Base-by-base conservation (phyloP, 1,140 invertebrate species). In the Conus ventricosus region DNA sequence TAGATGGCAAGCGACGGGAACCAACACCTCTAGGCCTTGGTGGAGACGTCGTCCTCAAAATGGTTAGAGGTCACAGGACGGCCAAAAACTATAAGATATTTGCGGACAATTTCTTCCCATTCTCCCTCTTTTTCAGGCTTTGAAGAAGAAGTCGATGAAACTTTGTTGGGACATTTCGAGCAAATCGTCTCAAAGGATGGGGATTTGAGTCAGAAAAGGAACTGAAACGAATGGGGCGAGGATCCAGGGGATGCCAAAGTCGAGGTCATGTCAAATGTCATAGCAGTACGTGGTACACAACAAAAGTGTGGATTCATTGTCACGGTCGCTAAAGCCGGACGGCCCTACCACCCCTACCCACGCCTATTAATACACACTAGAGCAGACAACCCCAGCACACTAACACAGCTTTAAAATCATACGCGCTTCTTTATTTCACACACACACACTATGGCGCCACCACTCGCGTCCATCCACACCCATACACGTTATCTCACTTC, bases 31-130 rank as follows among this genome's bases (percentile, higher is more conserved):
- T 88, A 23, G 88, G 90, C 20, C 54, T 87, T 27, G 85, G 84
- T 83, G 89, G 81, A 39, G 78, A 90, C 55, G 87, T 90, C 51
- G 85, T 90, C 17, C 63, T 90, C n/a, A 76, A 57, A 23, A 78
- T 81, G 76, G 53, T 20, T n/a, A 87, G 83, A 51, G 39, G 13
- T 20, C 84, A 11, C 55, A 25, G 17, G 54, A 78, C 7, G 23
- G 54, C 39, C 13, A 51, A 51, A 75, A 88, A 86, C 75, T 89
- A 85, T 55, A 90, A 39, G 39, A 39, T 39, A 39, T 88, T 89
- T 80, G 89, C 89, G n/a, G 89, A 90, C 63, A 91, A 90, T 78
- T 86, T 88, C 87, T 91, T 91, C 63, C 89, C 8, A 71, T 25
- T 57, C 11, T 89, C 5, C 39, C 81, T 82, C 88, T 91, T 60